Evolutionary conservation across 2,888 invertebrate species (phyloP).

Genomic region (Temnothorax rugatulus): DNA sequence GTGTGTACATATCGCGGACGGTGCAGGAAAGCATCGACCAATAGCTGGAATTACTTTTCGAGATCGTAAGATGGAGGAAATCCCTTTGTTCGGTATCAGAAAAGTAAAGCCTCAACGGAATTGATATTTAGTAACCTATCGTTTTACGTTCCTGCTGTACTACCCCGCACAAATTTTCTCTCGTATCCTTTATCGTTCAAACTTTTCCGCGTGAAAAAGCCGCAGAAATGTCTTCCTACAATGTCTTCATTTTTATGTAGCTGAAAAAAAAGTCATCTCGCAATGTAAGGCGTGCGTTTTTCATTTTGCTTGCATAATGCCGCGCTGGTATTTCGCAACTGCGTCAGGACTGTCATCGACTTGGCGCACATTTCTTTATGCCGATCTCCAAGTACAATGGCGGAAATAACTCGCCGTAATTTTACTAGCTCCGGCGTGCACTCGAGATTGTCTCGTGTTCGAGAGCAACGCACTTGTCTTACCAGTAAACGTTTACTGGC

Average conservation of each 20-base stretch:
- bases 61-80: not conserved
- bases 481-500: slow-evolving; percentile 7
- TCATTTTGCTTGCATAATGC: slow-evolving; percentile 38
- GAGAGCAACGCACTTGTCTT: slow-evolving; percentile 46
- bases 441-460: slow-evolving; percentile 52
- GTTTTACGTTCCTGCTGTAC: not conserved
- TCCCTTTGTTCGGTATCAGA: not conserved
- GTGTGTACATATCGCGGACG: not conserved
- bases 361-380: slow-evolving; percentile 26
- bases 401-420: slow-evolving; percentile 49
- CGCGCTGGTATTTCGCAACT: slow-evolving; percentile 14
- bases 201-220: not conserved
- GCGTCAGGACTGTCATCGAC: slow-evolving; percentile 33
- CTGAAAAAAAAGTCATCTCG: slow-evolving; percentile 13
- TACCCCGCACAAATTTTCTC: slow-evolving; percentile 10
- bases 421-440: slow-evolving; percentile 50
- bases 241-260: slow-evolving; percentile 30
- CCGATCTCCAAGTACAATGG: slow-evolving; percentile 44
- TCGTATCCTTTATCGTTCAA: slow-evolving; percentile 9
- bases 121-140: slow-evolving; percentile 5
- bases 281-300: slow-evolving; percentile 35
- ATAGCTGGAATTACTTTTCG: slow-evolving; percentile 14
- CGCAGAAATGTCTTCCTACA: slow-evolving; percentile 9
- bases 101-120: slow-evolving; percentile 9
- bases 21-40: not conserved